These are phyloP conservation scores for Aphelinus atriplicis DNA, from an alignment of 1,140 invertebrate species.

Conservation along the genomic window DNA sequence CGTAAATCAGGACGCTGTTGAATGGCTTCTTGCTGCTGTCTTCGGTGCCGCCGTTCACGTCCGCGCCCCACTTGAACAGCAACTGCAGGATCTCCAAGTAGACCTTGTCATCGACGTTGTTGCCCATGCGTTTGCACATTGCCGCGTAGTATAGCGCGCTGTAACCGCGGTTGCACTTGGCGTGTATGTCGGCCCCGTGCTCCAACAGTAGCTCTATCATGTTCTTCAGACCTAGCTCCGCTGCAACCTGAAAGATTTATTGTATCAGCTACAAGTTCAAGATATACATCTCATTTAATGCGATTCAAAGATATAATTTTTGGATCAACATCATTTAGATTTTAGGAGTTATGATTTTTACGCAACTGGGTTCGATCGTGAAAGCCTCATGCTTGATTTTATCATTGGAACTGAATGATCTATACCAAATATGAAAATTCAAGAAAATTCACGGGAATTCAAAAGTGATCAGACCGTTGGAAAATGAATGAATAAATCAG, in stretches of 20 bases:
- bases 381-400: too few species aligned
- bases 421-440: too few species aligned
- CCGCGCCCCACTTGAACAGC: background rate
- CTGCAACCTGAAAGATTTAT: background rate
- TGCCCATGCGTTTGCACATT: background rate
- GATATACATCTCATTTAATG: background rate
- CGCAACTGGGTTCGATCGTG: too few species aligned
- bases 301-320: too few species aligned
- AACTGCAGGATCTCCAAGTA: conserved; percentile 2
- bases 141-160: conserved; percentile 23
- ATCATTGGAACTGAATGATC: too few species aligned
- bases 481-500: too few species aligned
- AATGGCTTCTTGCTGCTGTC: conserved; percentile 13
- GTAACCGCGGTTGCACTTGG: conserved; percentile 21
- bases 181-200: conserved; percentile 17
- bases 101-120: conserved; percentile 10
- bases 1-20: conserved; percentile 14
- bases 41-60: background rate
- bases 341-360: too few species aligned
- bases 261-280: background rate
- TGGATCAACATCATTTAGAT: too few species aligned
- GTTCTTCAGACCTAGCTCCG: conserved; percentile 11
- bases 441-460: too few species aligned
- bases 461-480: too few species aligned
- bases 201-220: conserved; percentile 10